Conservation (phyloP, 2,888 invertebrate species). For the Troglohyphantes excavatus region DNA sequence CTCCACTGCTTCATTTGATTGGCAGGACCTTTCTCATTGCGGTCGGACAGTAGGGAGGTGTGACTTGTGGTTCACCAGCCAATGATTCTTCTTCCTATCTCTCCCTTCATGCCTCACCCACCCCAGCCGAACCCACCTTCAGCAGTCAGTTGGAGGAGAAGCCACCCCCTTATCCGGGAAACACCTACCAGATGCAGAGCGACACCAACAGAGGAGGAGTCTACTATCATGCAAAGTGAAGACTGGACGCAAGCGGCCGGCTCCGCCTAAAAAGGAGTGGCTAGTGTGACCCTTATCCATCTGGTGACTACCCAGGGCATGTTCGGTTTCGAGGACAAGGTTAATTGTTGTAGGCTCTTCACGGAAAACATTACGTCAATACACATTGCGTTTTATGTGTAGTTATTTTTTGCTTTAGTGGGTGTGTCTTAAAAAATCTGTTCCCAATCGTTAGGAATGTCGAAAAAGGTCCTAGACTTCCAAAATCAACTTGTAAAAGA, state of each 20-base stretch:
- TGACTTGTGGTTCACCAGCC: background rate
- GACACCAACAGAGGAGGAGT: constrained; percentile 62
- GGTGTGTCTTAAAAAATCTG: too few species aligned
- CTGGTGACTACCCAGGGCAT: background rate
- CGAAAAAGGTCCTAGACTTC: too few species aligned
- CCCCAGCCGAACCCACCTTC: constrained; percentile 72
- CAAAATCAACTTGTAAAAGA: too few species aligned
- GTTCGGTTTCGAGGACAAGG: background rate
- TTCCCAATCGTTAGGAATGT: too few species aligned
- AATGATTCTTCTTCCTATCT: constrained; percentile 30
- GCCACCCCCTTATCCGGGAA: constrained; percentile 76
- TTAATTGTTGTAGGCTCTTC: background rate
- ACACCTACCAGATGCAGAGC: constrained; percentile 57
- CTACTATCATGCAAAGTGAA: constrained; percentile 75
- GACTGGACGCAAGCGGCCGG: constrained; percentile 47
- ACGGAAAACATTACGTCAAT: too few species aligned
- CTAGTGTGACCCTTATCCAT: constrained; percentile 60
- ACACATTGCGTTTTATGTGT: too few species aligned
- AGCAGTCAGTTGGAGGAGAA: constrained; percentile 77
- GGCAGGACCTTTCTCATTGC: too few species aligned
- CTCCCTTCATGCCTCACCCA: constrained; percentile 63
- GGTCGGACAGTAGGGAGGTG: background rate
- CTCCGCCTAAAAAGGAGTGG: constrained; percentile 74
- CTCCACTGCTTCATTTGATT: too few species aligned
- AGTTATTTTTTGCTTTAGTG: too few species aligned